Conservation (phyloP, 2,888 invertebrate genomes). For the Lepas anatifera region DNA sequence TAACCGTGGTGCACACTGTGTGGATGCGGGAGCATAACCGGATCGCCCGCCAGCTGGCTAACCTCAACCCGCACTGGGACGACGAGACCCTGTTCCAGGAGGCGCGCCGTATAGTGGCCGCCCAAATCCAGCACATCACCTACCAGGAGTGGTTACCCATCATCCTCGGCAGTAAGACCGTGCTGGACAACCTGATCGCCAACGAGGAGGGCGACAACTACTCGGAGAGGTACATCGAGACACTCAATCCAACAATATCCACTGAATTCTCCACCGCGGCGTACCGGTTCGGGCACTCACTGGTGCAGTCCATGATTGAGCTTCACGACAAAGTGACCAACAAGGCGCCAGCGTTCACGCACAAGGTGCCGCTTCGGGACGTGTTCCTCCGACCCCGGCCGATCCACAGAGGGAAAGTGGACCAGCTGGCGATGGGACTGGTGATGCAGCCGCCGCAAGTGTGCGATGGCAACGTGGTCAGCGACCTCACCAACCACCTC, state of each 20-base stretch:
- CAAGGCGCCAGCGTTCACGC: conserved; percentile 26
- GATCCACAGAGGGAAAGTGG: neutral
- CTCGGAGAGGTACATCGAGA: conserved; percentile 15
- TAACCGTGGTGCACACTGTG: conserved; percentile 57
- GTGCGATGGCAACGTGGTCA: neutral
- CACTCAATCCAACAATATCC: conserved; percentile 14
- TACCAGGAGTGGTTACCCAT: conserved; percentile 72
- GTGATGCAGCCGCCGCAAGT: neutral
- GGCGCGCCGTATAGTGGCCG: conserved; percentile 39
- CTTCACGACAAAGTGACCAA: neutral
- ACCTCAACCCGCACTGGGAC: conserved; percentile 38
- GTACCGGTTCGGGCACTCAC: conserved; percentile 22
- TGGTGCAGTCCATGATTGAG: conserved; percentile 20
- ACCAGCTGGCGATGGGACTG: neutral
- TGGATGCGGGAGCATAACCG: conserved; percentile 43
- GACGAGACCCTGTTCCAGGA: conserved; percentile 42
- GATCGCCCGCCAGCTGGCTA: conserved; percentile 34
- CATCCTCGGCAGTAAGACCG: conserved; percentile 45
- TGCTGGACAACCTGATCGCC: neutral
- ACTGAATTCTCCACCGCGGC: conserved; percentile 20
- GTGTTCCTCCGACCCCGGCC: neutral
- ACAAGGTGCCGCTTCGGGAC: neutral
- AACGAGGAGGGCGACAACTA: neutral
- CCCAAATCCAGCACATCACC: conserved; percentile 61
- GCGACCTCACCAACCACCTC: conserved; percentile 19